Conservation (phyloP, 2,888 invertebrate species). For the Caenorhabditis macrosperma region DNA sequence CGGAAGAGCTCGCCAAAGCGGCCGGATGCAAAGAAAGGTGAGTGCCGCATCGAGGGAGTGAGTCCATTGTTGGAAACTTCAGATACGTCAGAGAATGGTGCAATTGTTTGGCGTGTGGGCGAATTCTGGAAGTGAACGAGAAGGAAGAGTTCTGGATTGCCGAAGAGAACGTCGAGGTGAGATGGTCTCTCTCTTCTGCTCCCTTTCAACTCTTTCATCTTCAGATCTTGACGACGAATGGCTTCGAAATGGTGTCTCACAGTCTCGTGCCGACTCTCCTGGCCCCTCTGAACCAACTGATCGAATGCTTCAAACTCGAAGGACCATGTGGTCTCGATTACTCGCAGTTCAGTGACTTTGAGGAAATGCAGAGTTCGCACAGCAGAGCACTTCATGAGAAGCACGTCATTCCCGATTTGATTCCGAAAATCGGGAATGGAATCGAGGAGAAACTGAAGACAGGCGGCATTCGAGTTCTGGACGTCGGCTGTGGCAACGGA, state of each 20-base stretch:
- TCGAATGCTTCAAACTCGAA: slow-evolving; percentile 60
- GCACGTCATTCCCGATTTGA: slow-evolving; percentile 64
- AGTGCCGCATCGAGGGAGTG: not conserved
- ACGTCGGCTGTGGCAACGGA: slow-evolving; percentile 60
- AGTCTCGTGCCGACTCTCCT: slow-evolving; percentile 38
- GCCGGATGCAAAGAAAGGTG: slow-evolving; percentile 67
- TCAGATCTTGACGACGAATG: slow-evolving; percentile 51
- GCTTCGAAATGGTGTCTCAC: slow-evolving; percentile 22
- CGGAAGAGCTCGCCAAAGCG: slow-evolving; percentile 64
- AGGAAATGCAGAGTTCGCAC: slow-evolving; percentile 57
- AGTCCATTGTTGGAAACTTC: not conserved
- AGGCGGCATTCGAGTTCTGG: slow-evolving; percentile 59
- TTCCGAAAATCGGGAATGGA: slow-evolving; percentile 57
- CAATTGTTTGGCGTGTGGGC: slow-evolving; percentile 63
- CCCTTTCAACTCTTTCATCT: slow-evolving; percentile 8
- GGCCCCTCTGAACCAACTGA: slow-evolving; percentile 52
- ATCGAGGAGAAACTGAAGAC: slow-evolving; percentile 9
- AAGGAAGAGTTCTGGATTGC: slow-evolving; percentile 67
- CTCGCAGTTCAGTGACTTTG: slow-evolving; percentile 64
- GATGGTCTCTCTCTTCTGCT: not conserved
- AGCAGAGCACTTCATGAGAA: slow-evolving; percentile 63
- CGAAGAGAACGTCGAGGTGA: slow-evolving; percentile 57
- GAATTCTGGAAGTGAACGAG: slow-evolving; percentile 65
- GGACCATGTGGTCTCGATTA: slow-evolving; percentile 71
- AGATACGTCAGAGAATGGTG: slow-evolving; percentile 70